A percentile compares a stretch with the other conserved stretches of the same genome.
phyloP scores from a whole-genome alignment of 2,888 invertebrate species.

The Pristionchus fissidentatus region DNA sequence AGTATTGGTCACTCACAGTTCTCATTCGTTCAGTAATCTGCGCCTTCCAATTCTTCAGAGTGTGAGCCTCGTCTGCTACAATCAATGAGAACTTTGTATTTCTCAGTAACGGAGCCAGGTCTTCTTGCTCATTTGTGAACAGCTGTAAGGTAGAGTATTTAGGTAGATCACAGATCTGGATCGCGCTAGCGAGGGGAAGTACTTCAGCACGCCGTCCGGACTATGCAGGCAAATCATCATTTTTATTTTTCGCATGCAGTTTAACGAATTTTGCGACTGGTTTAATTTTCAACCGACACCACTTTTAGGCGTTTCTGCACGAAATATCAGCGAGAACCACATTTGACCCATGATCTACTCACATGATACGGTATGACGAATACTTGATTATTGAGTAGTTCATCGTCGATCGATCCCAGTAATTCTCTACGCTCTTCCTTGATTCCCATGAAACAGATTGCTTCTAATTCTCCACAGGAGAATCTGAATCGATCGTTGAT shows the following conservation, averaged over 20 bases:
- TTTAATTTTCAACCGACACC: neutral
- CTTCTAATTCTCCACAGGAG: constrained; percentile 44
- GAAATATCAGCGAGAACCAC: too few species aligned
- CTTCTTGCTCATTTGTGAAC: constrained; percentile 34
- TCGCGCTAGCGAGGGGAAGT: too few species aligned
- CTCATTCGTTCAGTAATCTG: constrained; percentile 39
- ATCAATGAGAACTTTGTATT: constrained; percentile 43
- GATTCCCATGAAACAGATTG: constrained; percentile 46
- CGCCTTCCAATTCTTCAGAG: constrained; percentile 49
- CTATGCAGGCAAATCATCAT: too few species aligned
- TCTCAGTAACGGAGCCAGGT: neutral
- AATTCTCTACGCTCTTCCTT: constrained; percentile 24
- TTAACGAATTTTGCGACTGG: too few species aligned
- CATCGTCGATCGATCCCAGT: neutral
- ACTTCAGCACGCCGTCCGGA: too few species aligned
- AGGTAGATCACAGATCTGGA: neutral
- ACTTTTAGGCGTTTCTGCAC: too few species aligned
- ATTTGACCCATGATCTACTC: neutral
- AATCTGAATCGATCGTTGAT: constrained; percentile 41
- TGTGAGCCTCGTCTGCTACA: constrained; percentile 52
- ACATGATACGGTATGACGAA: constrained; percentile 51
- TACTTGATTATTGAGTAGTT: constrained; percentile 38
- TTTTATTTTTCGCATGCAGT: too few species aligned
- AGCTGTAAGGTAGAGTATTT: neutral
- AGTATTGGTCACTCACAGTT: too few species aligned